Percentiles rank a stretch among this genome's conserved stretches.
Evolutionary conservation across 2,888 invertebrate genomes (phyloP).

Genomic region (Electrophaes corylata): DNA sequence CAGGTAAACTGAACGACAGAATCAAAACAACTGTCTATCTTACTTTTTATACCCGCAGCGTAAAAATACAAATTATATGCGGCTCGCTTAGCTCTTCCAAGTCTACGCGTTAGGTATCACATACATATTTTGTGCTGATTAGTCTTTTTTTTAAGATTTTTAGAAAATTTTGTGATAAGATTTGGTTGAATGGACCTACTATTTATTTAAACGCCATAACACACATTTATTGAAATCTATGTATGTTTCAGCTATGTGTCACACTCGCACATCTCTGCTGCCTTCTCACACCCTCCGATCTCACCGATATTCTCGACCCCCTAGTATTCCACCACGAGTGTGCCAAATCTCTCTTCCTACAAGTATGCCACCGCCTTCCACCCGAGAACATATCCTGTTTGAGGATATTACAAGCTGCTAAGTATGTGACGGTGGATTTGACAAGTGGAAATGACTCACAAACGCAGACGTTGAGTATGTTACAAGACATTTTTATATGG

Average conservation of each 20-base stretch:
- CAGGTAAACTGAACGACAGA: too few species aligned
- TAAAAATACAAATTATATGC: neutral
- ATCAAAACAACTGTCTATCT: too few species aligned
- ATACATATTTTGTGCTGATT: too few species aligned
- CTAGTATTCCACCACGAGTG: conserved; percentile 76
- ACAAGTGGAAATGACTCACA: conserved; percentile 61
- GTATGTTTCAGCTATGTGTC: conserved; percentile 86
- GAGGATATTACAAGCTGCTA: conserved; percentile 74
- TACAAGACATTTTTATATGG: conserved; percentile 79
- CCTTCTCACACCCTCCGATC: conserved; percentile 84
- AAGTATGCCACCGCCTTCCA: conserved; percentile 68
- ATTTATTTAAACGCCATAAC: too few species aligned
- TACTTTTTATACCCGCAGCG: too few species aligned
- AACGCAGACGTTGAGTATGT: conserved; percentile 64
- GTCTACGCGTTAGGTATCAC: neutral
- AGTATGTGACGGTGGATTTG: conserved; percentile 75
- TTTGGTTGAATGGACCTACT: too few species aligned
- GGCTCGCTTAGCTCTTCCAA: neutral
- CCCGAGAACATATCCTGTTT: conserved; percentile 74
- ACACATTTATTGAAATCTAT: conserved; percentile 14
- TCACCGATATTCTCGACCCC: conserved; percentile 79
- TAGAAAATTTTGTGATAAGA: too few species aligned
- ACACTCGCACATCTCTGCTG: conserved; percentile 89
- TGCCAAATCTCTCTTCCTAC: conserved; percentile 65
- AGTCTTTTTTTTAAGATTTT: too few species aligned